A percentile compares a stretch with the other conserved stretches of the same genome.
Evolutionary conservation across 2,888 invertebrate species (phyloP).

Genomic region (Mactromeris polynyma): DNA sequence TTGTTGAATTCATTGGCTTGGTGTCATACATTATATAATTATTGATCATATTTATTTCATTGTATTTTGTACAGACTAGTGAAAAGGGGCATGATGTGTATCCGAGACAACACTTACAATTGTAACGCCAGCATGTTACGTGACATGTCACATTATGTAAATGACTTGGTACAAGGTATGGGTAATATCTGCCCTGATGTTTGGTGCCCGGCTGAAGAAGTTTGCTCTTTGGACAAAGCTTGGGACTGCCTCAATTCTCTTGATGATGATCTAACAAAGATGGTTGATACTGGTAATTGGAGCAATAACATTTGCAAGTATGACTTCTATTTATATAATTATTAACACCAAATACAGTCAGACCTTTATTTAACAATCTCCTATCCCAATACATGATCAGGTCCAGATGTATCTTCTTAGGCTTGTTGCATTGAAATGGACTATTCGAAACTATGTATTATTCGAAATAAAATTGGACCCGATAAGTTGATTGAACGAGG

Average conservation of each 20-base stretch:
- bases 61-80: slow-evolving; percentile 42
- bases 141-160: slow-evolving; percentile 18
- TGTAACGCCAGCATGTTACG: slow-evolving; percentile 30
- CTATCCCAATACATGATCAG: too few relatives aligned
- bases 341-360: too few relatives aligned
- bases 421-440: too few relatives aligned
- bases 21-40: too few relatives aligned
- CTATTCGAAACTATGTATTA: too few relatives aligned
- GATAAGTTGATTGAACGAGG: too few relatives aligned
- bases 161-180: slow-evolving; percentile 40
- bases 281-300: slow-evolving; percentile 11
- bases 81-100: slow-evolving; percentile 55
- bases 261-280: slow-evolving; percentile 7
- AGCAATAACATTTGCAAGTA: slow-evolving; percentile 45
- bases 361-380: too few relatives aligned
- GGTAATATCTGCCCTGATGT: slow-evolving; percentile 48
- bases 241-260: slow-evolving; percentile 41
- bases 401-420: too few relatives aligned
- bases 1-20: too few relatives aligned
- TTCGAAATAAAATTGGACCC: too few relatives aligned
- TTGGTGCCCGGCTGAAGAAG: slow-evolving; percentile 52
- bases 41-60: too few relatives aligned
- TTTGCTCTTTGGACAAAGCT: slow-evolving; percentile 48
- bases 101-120: slow-evolving; percentile 55
- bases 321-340: too few relatives aligned